A percentile compares a stretch with the other conserved stretches of the same genome.
These are phyloP conservation scores for Drosophila subpulchrella DNA, from an alignment of 1,140 invertebrate species.

Conservation along the genomic window DNA sequence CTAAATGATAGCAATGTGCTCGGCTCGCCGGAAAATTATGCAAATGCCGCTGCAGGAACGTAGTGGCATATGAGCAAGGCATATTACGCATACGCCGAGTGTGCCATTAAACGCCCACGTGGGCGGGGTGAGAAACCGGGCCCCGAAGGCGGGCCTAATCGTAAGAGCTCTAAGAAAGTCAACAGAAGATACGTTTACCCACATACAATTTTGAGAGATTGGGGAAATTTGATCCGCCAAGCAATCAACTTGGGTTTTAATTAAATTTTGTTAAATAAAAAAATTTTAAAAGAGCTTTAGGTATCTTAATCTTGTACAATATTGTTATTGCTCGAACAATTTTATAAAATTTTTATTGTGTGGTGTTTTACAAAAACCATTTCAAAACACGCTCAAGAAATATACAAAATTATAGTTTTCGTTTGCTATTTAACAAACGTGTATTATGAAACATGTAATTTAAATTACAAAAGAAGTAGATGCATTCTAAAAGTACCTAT, in stretches of 20 bases:
- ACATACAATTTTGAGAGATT: constrained; percentile 25
- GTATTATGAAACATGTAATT: no score
- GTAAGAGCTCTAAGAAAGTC: constrained; percentile 56
- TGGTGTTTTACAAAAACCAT: no score
- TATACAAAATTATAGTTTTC: background rate
- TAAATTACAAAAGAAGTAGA: no score
- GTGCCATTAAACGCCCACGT: constrained; percentile 68
- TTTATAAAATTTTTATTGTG: no score
- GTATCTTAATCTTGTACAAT: background rate
- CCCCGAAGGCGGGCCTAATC: constrained; percentile 61
- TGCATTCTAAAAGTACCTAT: no score
- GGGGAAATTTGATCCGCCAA: constrained; percentile 10
- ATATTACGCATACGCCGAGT: constrained; percentile 78
- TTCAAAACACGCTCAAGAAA: no score
- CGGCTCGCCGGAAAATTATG: constrained; percentile 66
- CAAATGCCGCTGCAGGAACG: constrained; percentile 47
- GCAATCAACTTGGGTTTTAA: constrained; percentile 19
- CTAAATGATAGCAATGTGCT: constrained; percentile 75
- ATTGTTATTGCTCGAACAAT: no score
- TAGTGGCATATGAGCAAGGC: constrained; percentile 66
- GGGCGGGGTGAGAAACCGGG: constrained; percentile 3
- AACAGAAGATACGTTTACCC: background rate
- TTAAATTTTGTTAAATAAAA: background rate
- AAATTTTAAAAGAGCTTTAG: background rate
- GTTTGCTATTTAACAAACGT: background rate